These are phyloP conservation scores for Oreocharis arfaki DNA, from an alignment of 2,113 vertebrate species.

Conservation along the genomic window DNA sequence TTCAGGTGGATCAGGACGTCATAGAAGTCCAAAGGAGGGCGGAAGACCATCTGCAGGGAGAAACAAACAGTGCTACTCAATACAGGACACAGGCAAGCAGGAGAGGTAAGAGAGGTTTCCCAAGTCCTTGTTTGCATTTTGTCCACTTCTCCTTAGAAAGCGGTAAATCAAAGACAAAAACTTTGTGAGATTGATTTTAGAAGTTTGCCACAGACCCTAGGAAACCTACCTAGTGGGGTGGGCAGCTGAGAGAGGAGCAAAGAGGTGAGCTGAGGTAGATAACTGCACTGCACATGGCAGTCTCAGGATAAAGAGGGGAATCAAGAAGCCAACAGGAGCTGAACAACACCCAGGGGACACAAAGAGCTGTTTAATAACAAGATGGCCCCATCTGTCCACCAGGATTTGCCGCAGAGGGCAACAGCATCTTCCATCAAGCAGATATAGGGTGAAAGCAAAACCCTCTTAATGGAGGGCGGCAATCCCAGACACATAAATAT, in stretches of 20 bases:
- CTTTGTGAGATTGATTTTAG: not conserved
- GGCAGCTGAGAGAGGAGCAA: not conserved
- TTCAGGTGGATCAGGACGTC: slow-evolving; percentile 89
- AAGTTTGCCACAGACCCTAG: not conserved
- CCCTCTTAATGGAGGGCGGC: not conserved
- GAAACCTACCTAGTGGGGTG: not conserved
- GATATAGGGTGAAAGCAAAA: not conserved
- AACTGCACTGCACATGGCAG: fast-evolving
- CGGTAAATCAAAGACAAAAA: not conserved
- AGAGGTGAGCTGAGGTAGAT: not conserved
- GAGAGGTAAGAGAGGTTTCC: not conserved
- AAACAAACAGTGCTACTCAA: not conserved
- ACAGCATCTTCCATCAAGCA: not conserved
- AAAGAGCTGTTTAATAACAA: not conserved
- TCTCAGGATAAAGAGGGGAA: not conserved
- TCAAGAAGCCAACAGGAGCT: not conserved
- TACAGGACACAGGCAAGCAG: not conserved
- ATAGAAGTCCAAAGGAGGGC: slow-evolving; percentile 88
- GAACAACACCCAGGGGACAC: not conserved
- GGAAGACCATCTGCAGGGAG: slow-evolving; percentile 80
- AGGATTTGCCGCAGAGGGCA: not conserved
- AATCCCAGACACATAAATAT: not conserved
- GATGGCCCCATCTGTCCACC: not conserved
- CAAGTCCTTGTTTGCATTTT: not conserved
- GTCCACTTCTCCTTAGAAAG: not conserved